phyloP scores from a whole-genome alignment of 1,140 invertebrate species.

The Drosophila seguyi region DNA sequence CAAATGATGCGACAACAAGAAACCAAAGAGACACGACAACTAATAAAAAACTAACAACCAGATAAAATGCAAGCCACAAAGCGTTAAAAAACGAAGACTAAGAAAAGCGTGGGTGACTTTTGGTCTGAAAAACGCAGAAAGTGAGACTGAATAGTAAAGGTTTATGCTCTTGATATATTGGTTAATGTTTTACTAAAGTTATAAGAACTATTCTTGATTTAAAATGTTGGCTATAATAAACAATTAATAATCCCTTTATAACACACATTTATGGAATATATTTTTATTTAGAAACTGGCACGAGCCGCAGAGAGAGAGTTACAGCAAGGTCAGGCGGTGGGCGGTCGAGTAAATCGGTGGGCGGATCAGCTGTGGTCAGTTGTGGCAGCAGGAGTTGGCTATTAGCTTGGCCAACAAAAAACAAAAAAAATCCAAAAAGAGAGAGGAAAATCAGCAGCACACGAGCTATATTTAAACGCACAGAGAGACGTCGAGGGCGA shows the following conservation, averaged over 20 bases:
- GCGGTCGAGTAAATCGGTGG: slow-evolving; percentile 19
- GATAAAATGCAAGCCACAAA: slow-evolving; percentile 65
- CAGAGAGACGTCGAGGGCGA: slow-evolving; percentile 5
- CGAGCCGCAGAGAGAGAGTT: slow-evolving; percentile 33
- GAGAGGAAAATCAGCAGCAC: slow-evolving; percentile 8
- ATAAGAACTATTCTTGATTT: background rate
- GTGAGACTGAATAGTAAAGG: background rate
- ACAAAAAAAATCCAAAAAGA: background rate
- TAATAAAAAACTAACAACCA: slow-evolving; percentile 65
- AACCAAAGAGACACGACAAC: slow-evolving; percentile 49
- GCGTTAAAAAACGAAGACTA: background rate
- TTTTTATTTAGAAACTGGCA: slow-evolving; percentile 31
- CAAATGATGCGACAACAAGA: slow-evolving; percentile 59
- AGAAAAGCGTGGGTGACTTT: slow-evolving; percentile 25
- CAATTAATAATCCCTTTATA: background rate
- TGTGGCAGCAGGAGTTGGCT: slow-evolving; percentile 50
- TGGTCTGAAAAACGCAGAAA: background rate
- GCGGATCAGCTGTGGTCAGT: slow-evolving; percentile 20
- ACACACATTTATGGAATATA: background rate
- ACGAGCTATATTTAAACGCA: slow-evolving; percentile 56
- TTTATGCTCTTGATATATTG: background rate
- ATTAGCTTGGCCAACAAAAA: slow-evolving; percentile 39
- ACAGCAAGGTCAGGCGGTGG: slow-evolving; percentile 27
- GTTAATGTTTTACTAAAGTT: background rate
- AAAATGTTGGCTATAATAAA: background rate